Evolutionary conservation across 1,140 invertebrate genomes (phyloP).

Genomic region (Tetragonula clypearis): DNA sequence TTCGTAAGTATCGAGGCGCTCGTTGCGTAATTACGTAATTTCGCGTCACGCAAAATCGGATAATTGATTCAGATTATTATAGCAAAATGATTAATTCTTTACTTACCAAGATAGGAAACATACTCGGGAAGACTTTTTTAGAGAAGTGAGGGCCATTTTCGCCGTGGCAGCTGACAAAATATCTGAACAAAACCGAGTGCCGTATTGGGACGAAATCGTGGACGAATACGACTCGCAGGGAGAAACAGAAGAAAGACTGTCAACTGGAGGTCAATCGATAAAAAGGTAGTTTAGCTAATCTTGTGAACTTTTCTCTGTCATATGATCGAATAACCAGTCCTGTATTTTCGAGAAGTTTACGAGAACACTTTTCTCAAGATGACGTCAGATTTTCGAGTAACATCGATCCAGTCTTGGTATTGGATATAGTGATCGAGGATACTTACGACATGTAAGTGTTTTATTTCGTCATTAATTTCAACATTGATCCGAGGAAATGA

Average conservation of each 20-base stretch:
- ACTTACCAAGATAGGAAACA: conserved; percentile 51
- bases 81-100: neutral
- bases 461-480: neutral
- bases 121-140: conserved; percentile 62
- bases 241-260: neutral
- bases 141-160: conserved; percentile 61
- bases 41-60: neutral
- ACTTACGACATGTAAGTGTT: conserved; percentile 67
- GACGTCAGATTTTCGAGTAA: neutral
- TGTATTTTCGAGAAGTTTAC: neutral
- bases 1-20: neutral
- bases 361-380: neutral
- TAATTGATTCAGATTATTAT: neutral
- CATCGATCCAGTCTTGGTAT: conserved; percentile 22
- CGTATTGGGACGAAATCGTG: conserved; percentile 60
- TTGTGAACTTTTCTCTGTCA: neutral
- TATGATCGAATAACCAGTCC: neutral
- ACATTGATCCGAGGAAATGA: no score
- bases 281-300: neutral
- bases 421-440: conserved; percentile 66
- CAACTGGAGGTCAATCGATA: neutral
- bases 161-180: conserved; percentile 29
- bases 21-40: neutral
- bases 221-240: neutral
- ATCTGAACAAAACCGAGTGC: conserved; percentile 31